Evolutionary conservation across 2,888 invertebrate genomes (phyloP).

Genomic region (Julus scandinavius): DNA sequence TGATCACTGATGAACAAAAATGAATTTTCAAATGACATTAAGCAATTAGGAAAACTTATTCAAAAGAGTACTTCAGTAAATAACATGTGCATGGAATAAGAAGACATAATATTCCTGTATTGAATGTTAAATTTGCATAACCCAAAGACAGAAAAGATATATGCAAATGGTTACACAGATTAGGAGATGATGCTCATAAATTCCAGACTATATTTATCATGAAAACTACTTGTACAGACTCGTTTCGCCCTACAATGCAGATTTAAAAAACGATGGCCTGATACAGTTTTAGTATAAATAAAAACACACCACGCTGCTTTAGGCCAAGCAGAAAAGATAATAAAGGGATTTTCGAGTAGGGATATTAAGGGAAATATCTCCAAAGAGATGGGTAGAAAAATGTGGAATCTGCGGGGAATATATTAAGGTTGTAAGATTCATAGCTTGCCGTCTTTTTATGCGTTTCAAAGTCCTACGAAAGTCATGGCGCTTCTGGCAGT

Average conservation of each 20-base stretch:
- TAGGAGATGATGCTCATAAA: too few species aligned
- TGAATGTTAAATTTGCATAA: too few species aligned
- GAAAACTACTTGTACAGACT: neutral
- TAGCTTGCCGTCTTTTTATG: conserved; percentile 23
- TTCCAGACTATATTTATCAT: neutral
- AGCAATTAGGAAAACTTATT: too few species aligned
- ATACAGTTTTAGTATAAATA: neutral
- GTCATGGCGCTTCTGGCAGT: neutral
- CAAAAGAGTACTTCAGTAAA: too few species aligned
- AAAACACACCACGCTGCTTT: neutral
- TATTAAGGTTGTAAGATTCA: neutral
- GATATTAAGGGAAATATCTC: neutral
- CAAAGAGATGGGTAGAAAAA: neutral
- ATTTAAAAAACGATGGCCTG: neutral
- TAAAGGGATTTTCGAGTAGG: too few species aligned
- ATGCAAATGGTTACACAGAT: too few species aligned
- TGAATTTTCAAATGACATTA: too few species aligned
- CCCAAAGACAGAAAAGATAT: too few species aligned
- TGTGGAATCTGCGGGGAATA: conserved; percentile 16
- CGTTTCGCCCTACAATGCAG: neutral
- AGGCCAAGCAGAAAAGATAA: neutral
- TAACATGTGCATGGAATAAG: too few species aligned
- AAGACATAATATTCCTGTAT: too few species aligned
- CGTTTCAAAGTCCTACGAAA: neutral
- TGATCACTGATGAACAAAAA: too few species aligned